Base-by-base conservation (phyloP, 2,797 vertebrate genomes). In the Anomalospiza imberbis region DNA sequence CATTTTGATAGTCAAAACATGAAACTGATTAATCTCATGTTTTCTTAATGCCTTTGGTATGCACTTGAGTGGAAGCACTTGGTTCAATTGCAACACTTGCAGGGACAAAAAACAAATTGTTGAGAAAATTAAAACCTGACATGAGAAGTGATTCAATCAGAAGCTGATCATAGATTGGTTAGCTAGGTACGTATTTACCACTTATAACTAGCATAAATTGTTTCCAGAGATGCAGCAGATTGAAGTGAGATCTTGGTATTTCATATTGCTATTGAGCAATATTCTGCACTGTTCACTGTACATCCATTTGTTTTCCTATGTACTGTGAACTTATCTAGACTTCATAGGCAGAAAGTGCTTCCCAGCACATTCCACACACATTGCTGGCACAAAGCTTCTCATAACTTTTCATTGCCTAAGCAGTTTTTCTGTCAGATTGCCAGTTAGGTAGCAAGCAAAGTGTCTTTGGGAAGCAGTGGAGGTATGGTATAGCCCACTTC, bases 261-360 rank as follows among this genome's bases (percentile, higher is more conserved):
- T 92, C 55, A 95, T 89, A 71, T 91, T 91, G 55, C 84, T 82
- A 31, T 91, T 95, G 95, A 90, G 85, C 94, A 84, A 90, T 88
- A 38, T 24, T 70, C 71, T 90, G 73, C 65, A 55, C 40, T 87
- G 54, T 86, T 95, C 66, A 79, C 91, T 74, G 80, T 95, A 54
- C 60, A 22, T 96, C 26, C 68, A 47, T 86, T 90, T 94, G 79
- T 94, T 76, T 86, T 89, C 68, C 95, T 96, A 50, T 28, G 55
- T 94, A 54, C 50, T 93, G 36, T 83, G 86, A 96, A 85, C 71
- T 61, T 13, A 86, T 87, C 74, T 84, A 92, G 76, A 83, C 84
- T 88, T 89, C 65, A 24, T 92, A 92, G 96, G 94, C 79, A 95
- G 77, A 88, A 95, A 17, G 81, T 95, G 79, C 74, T 94, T 96